phyloP scores from a whole-genome alignment of 1,140 invertebrate genomes.

The Ooceraea biroi region DNA sequence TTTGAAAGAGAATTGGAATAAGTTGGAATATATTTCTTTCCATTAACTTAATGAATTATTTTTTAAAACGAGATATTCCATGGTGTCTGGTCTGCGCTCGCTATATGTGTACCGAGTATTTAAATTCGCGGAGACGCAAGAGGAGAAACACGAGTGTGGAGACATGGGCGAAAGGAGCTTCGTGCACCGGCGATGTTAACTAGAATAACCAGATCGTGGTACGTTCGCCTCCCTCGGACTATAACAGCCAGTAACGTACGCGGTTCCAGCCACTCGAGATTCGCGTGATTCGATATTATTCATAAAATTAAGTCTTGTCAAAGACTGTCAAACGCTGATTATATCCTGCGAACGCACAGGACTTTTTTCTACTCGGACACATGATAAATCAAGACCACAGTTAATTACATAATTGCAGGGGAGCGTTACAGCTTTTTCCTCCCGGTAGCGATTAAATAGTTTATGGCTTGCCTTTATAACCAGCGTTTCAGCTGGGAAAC shows the following conservation, averaged over 20 bases:
- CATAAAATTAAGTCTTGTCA: background rate
- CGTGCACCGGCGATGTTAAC: constrained; percentile 70
- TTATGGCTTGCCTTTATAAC: too few relatives aligned
- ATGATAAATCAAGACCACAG: too few relatives aligned
- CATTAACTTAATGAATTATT: background rate
- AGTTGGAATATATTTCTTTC: too few relatives aligned
- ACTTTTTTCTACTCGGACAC: too few relatives aligned
- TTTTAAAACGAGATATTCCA: background rate
- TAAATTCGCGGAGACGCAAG: constrained; percentile 22
- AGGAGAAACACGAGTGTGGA: constrained; percentile 53
- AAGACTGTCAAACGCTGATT: too few relatives aligned
- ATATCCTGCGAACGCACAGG: too few relatives aligned
- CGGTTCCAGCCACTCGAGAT: constrained; percentile 34
- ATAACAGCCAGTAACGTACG: constrained; percentile 66
- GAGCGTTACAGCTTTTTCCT: too few relatives aligned
- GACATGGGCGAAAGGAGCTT: constrained; percentile 72
- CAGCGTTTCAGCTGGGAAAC: too few relatives aligned
- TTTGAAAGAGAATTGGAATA: background rate
- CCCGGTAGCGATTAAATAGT: too few relatives aligned
- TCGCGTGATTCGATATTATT: background rate
- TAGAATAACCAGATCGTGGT: constrained; percentile 75
- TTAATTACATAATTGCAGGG: too few relatives aligned
- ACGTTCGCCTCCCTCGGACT: constrained; percentile 57
- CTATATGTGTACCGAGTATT: background rate
- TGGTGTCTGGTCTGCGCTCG: background rate